Evolutionary conservation across 2,888 invertebrate genomes (phyloP).

Genomic region (Podabrus alpinus): DNA sequence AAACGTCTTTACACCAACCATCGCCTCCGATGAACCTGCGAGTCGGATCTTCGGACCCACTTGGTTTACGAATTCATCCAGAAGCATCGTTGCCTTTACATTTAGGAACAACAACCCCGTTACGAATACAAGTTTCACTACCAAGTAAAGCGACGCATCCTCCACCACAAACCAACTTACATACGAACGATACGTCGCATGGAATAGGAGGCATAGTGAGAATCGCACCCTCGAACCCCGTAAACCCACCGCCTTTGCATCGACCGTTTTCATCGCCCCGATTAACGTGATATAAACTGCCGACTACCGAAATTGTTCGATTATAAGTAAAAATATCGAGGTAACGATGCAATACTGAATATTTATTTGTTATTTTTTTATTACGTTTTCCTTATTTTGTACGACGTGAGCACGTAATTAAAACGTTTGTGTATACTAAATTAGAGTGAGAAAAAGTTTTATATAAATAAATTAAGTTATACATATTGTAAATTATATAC

Average conservation of each 20-base stretch:
- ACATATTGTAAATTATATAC: conserved; percentile 25
- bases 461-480: conserved; percentile 11
- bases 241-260: conserved; percentile 49
- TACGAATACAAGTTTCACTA: conserved; percentile 52
- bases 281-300: conserved; percentile 53
- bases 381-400: neutral
- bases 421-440: conserved; percentile 26
- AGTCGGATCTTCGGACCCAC: conserved; percentile 18
- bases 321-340: conserved; percentile 19
- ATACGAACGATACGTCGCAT: conserved; percentile 38
- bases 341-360: conserved; percentile 31
- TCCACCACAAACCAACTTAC: conserved; percentile 43
- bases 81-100: conserved; percentile 51
- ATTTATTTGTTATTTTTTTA: conserved; percentile 26
- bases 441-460: conserved; percentile 17
- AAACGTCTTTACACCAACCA: conserved; percentile 42
- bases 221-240: conserved; percentile 51
- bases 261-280: conserved; percentile 55
- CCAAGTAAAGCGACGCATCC: conserved; percentile 43
- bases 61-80: conserved; percentile 32
- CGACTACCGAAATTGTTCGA: conserved; percentile 23
- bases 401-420: conserved; percentile 19
- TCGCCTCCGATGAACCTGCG: conserved; percentile 53
- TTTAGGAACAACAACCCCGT: conserved; percentile 47
- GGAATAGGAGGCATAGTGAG: conserved; percentile 49